Evolutionary conservation across 2,888 invertebrate genomes (phyloP).

Genomic region (Flabesymbios commensalis): DNA sequence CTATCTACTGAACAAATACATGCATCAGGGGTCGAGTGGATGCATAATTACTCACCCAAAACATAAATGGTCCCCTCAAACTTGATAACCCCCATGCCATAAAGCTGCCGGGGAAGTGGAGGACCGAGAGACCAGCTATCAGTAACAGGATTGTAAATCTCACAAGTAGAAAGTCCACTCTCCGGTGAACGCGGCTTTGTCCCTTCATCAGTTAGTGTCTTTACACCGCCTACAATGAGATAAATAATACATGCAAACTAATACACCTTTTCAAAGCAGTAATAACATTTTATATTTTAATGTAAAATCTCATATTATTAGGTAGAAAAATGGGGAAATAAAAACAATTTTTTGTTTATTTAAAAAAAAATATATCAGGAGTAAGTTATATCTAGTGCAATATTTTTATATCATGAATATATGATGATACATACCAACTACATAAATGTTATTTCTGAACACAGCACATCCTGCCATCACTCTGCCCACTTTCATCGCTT

Average conservation of each 20-base stretch:
- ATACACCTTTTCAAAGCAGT: not conserved
- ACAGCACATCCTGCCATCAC: slow-evolving; percentile 31
- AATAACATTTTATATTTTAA: not conserved
- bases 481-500: slow-evolving; percentile 23
- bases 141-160: slow-evolving; percentile 76
- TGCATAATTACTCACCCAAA: slow-evolving; percentile 25
- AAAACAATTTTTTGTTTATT: too few species aligned
- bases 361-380: too few species aligned
- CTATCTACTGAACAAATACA: too few species aligned
- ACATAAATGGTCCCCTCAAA: slow-evolving; percentile 31
- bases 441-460: slow-evolving; percentile 31
- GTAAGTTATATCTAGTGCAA: too few species aligned
- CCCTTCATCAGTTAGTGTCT: slow-evolving; percentile 28
- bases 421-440: slow-evolving; percentile 19
- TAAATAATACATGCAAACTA: not conserved
- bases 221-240: slow-evolving; percentile 26
- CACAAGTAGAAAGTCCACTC: slow-evolving; percentile 73
- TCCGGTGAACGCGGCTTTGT: slow-evolving; percentile 28
- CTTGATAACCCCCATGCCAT: slow-evolving; percentile 33
- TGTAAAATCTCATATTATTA: not conserved
- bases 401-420: not conserved
- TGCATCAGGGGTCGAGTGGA: too few species aligned
- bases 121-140: slow-evolving; percentile 68
- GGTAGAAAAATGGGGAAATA: too few species aligned
- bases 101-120: slow-evolving; percentile 25